A percentile compares a stretch with the other conserved stretches of the same genome.
Conservation (phyloP, 2,888 invertebrate genomes). For the Meiosimyza platycephala region DNA sequence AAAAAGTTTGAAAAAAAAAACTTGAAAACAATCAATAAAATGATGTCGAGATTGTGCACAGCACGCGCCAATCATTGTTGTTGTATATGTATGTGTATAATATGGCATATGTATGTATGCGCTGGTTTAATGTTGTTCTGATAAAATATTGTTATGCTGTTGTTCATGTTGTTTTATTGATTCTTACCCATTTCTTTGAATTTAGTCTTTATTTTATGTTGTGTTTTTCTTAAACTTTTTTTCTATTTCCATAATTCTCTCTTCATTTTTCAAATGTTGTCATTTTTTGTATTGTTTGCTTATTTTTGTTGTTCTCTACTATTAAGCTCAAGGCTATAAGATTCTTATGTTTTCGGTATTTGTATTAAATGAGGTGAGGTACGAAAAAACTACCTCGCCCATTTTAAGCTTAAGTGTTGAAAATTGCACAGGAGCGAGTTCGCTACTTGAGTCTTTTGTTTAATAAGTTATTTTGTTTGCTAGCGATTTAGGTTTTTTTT, state of each 20-base stretch:
- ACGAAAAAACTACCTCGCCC: too few relatives aligned
- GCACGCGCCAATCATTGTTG: slow-evolving; percentile 16
- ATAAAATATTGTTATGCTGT: neutral
- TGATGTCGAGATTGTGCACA: slow-evolving; percentile 19
- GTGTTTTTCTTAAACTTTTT: neutral
- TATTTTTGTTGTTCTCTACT: neutral
- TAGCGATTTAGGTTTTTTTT: too few relatives aligned
- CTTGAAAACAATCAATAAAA: slow-evolving; percentile 23
- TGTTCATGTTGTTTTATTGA: too few relatives aligned
- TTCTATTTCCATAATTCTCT: neutral
- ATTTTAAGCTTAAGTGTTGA: too few relatives aligned
- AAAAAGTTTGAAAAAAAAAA: neutral
- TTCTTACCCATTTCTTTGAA: neutral
- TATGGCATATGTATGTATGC: neutral
- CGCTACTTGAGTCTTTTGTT: too few relatives aligned
- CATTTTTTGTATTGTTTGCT: slow-evolving; percentile 13
- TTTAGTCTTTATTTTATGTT: neutral
- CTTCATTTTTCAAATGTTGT: slow-evolving; percentile 12
- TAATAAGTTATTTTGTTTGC: too few relatives aligned
- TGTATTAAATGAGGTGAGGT: too few relatives aligned
- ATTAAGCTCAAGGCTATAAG: too few relatives aligned
- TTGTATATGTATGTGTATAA: neutral
- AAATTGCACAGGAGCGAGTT: too few relatives aligned
- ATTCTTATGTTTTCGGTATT: too few relatives aligned
- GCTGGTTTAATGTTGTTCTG: neutral